Percentiles rank a stretch among this genome's conserved stretches.
phyloP scores from a whole-genome alignment of 2,113 vertebrate species.

The Zapus hudsonius region DNA sequence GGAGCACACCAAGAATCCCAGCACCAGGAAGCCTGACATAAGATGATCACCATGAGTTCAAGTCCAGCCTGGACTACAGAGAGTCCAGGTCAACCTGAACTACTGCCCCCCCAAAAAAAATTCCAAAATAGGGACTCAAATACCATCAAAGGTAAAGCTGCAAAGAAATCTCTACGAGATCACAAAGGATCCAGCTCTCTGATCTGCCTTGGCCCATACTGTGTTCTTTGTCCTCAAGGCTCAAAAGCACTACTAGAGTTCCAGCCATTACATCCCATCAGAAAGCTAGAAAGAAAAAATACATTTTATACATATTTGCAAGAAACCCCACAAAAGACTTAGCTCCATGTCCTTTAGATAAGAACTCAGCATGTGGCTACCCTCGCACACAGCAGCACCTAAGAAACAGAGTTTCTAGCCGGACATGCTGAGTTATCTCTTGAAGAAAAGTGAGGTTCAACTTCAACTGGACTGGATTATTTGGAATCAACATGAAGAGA shows the following conservation, averaged over 20 bases:
- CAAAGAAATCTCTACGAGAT: neutral
- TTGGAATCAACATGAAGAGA: too few species aligned
- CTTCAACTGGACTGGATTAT: neutral
- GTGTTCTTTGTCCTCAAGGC: neutral
- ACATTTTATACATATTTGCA: neutral
- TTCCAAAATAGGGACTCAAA: too few species aligned
- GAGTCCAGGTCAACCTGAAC: too few species aligned
- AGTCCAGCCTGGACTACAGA: too few species aligned
- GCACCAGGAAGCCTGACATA: too few species aligned
- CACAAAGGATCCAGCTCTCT: neutral
- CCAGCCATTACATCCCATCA: neutral
- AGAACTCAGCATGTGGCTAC: neutral
- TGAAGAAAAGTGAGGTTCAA: neutral
- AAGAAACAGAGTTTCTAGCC: neutral
- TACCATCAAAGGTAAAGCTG: neutral
- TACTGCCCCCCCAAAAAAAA: too few species aligned
- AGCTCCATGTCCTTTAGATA: neutral
- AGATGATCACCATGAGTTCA: too few species aligned
- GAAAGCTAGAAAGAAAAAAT: neutral
- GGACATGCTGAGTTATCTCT: neutral
- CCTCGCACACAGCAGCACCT: neutral
- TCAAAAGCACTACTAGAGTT: neutral
- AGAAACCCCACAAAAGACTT: neutral
- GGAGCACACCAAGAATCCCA: too few species aligned
- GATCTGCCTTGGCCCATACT: neutral